Base-by-base conservation (phyloP, 2,113 vertebrate genomes). In the Ceyx cyanopectus region DNA sequence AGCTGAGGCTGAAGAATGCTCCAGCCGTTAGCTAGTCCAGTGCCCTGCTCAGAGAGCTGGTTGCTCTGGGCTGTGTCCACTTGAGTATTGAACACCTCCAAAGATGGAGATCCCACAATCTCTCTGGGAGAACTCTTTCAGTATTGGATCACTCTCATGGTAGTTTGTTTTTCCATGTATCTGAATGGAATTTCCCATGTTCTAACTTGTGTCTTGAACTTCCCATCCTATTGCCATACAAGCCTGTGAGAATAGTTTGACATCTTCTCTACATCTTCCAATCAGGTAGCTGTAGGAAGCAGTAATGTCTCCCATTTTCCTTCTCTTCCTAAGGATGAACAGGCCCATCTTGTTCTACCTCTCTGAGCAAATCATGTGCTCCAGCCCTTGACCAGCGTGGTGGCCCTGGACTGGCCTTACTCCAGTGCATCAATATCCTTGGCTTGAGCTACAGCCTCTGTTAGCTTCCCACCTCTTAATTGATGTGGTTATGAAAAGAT, bases 311-410 rank as follows among this genome's bases (percentile, higher is more conserved):
- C 34, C 41, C 10, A 3, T 40, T 50, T 29, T 8, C 14, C 26
- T 45, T 46, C 41, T 60, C 45, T 63, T 24, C 22, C 20, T 11
- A 8, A 67, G 40, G 45, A 54, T 41, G 50, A 53, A 12, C 22
- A n/a, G 45, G 15, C 27, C 13, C n/a, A 32, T 37, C 66, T 68
- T 51, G 41, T 26, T n/a, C 7, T 1, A 2, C 20, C 51, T 66
- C 29, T 15, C 51, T 1, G 0, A 1, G 19, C 4, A 6, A 10
- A 0, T 4, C 12, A 3, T 4, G 41, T 29, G 17, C 68, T 85
- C 45, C 66, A 78, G 45, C 45, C 57, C 14, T 29, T 2, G 1
- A 12, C 32, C 70, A 24, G 45, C 19, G 13, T 5, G 26, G n/a
- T 90, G 63, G 54, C 60, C 57, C 18, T 22, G 74, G 8, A 1